Evolutionary conservation across 2,888 invertebrate genomes (phyloP).

Genomic region (Norana najaformis): DNA sequence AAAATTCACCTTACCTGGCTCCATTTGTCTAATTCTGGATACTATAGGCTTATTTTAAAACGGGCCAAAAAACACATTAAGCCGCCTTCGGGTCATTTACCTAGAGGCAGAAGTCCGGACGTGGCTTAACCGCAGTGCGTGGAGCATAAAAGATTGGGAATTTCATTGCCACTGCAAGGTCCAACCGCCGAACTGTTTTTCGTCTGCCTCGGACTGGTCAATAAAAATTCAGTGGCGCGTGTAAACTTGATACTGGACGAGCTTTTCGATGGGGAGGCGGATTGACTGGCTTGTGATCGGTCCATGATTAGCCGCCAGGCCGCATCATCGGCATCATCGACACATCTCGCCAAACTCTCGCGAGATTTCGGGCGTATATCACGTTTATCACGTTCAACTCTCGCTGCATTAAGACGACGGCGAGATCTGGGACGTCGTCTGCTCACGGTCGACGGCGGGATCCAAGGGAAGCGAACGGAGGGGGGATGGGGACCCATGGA

Average conservation of each 20-base stretch:
- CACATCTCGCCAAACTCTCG: conserved; percentile 6
- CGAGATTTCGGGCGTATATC: background rate
- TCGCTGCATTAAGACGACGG: background rate
- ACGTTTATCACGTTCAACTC: conserved; percentile 13
- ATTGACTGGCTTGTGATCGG: background rate
- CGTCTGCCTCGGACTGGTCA: background rate
- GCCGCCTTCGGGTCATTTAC: too few species aligned
- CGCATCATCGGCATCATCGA: conserved; percentile 13
- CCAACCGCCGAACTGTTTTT: background rate
- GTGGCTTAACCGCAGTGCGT: background rate
- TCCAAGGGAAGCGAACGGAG: too few species aligned
- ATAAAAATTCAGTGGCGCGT: background rate
- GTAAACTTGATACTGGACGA: background rate
- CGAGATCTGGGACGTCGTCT: background rate
- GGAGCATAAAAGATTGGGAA: background rate
- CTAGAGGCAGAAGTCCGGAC: background rate
- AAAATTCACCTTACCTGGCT: too few species aligned
- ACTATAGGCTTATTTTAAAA: too few species aligned
- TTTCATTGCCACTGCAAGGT: background rate
- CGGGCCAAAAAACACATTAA: too few species aligned
- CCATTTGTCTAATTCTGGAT: too few species aligned
- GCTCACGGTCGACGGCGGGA: background rate
- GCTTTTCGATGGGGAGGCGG: background rate
- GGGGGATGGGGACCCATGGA: background rate
- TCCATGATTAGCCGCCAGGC: background rate